phyloP scores from a whole-genome alignment of 2,888 invertebrate genomes.

The Mythimna loreyi region DNA sequence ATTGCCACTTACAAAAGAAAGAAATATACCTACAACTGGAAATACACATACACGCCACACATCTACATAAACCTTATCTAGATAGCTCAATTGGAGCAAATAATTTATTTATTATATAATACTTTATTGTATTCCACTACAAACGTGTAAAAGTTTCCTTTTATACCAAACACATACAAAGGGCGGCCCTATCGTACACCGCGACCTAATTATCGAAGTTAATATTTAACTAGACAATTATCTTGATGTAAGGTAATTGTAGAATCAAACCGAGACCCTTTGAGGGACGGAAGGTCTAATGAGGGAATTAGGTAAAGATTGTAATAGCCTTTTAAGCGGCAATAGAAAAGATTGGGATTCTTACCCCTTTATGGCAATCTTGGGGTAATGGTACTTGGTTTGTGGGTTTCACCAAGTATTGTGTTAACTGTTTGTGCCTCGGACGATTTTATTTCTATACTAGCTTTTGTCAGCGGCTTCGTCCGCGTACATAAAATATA shows the following conservation, averaged over 20 bases:
- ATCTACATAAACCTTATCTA: neutral
- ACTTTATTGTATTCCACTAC: no score
- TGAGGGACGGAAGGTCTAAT: slow-evolving; percentile 20
- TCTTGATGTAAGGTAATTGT: slow-evolving; percentile 51
- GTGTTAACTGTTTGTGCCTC: neutral
- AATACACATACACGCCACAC: no score
- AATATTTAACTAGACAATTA: slow-evolving; percentile 63
- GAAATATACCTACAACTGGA: no score
- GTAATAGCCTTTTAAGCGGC: slow-evolving; percentile 49
- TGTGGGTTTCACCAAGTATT: slow-evolving; percentile 4
- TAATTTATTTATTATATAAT: slow-evolving; percentile 8
- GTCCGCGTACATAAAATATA: no score
- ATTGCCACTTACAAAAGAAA: neutral
- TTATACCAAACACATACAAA: no score
- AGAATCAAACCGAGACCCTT: slow-evolving; percentile 21
- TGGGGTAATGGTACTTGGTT: slow-evolving; percentile 19
- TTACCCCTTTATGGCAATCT: slow-evolving; percentile 2
- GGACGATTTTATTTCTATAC: neutral
- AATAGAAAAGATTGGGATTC: slow-evolving; percentile 28
- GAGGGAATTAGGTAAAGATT: slow-evolving; percentile 38
- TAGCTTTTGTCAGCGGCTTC: no score
- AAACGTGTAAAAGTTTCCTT: no score
- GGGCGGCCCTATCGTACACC: no score
- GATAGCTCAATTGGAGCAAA: slow-evolving; percentile 53
- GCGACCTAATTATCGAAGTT: slow-evolving; percentile 1